Conservation (phyloP, 2,113 vertebrate genomes). For the Maccullochella peelii region DNA sequence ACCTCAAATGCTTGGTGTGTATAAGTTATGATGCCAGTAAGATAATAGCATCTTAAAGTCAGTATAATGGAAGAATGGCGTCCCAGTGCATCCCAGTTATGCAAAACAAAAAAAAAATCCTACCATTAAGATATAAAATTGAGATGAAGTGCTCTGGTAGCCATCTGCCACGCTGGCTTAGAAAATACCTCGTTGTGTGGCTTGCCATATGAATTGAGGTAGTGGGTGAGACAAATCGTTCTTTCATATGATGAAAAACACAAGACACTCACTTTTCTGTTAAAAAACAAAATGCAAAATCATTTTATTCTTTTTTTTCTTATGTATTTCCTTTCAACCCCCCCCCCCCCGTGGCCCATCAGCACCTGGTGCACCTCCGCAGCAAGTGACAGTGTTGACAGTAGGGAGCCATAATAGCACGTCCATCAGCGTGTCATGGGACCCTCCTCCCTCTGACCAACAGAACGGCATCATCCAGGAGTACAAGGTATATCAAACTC, state of each 20-base stretch:
- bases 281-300: conserved; percentile 10
- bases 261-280: neutral
- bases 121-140: conserved; percentile 43
- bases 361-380: conserved; percentile 97
- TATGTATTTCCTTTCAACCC: conserved; percentile 44
- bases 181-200: conserved; percentile 48
- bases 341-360: conserved; percentile 75
- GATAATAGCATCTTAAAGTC: conserved; percentile 39
- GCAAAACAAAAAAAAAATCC: neutral
- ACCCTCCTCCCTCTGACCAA: conserved; percentile 93
- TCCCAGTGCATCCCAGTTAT: conserved; percentile 19
- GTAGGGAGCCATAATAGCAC: conserved; percentile 97
- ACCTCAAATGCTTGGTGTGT: conserved; percentile 25
- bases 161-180: conserved; percentile 58
- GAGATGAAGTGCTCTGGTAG: conserved; percentile 57
- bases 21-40: conserved; percentile 43
- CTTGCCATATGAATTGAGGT: conserved; percentile 56
- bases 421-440: conserved; percentile 98
- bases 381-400: conserved; percentile 95
- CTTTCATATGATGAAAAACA: conserved; percentile 37
- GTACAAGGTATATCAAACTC: conserved; percentile 89
- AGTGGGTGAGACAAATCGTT: conserved; percentile 45
- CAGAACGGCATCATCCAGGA: conserved; percentile 99
- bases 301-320: conserved; percentile 16
- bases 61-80: conserved; percentile 13